Percentiles rank a stretch among this genome's conserved stretches.
Evolutionary conservation across 2,113 vertebrate genomes (phyloP).

Genomic region (Plecotus auritus): DNA sequence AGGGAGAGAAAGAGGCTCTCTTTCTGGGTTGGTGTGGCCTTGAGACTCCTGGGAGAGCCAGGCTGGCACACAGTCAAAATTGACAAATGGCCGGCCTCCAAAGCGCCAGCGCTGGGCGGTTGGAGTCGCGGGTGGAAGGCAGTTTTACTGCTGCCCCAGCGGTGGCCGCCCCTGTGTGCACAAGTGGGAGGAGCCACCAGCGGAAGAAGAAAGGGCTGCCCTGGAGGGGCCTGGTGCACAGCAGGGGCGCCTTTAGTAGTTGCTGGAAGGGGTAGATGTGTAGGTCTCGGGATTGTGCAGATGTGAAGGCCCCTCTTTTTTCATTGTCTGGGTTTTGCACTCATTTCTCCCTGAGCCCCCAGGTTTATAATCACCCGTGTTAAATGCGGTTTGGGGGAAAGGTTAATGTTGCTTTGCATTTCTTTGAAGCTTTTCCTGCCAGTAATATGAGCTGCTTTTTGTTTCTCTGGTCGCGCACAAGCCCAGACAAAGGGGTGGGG

Average conservation of each 20-base stretch:
- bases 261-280: neutral
- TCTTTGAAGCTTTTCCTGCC: neutral
- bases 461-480: constrained; percentile 5
- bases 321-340: constrained; percentile 37
- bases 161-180: neutral
- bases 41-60: neutral
- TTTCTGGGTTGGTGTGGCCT: neutral
- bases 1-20: neutral
- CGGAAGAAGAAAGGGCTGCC: neutral
- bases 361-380: constrained; percentile 11
- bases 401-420: constrained; percentile 36
- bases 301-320: neutral
- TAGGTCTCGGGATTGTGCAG: neutral
- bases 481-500: constrained; percentile 46
- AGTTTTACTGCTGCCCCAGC: neutral
- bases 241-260: neutral
- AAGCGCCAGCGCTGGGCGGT: neutral
- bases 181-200: neutral
- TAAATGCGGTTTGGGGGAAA: neutral
- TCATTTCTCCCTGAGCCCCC: constrained; percentile 24
- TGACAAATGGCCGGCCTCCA: neutral
- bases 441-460: constrained; percentile 14
- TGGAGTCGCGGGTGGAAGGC: neutral
- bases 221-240: neutral
- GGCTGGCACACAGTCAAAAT: neutral